Evolutionary conservation across 2,113 vertebrate species (phyloP).

Genomic region (Clarias batrachus): DNA sequence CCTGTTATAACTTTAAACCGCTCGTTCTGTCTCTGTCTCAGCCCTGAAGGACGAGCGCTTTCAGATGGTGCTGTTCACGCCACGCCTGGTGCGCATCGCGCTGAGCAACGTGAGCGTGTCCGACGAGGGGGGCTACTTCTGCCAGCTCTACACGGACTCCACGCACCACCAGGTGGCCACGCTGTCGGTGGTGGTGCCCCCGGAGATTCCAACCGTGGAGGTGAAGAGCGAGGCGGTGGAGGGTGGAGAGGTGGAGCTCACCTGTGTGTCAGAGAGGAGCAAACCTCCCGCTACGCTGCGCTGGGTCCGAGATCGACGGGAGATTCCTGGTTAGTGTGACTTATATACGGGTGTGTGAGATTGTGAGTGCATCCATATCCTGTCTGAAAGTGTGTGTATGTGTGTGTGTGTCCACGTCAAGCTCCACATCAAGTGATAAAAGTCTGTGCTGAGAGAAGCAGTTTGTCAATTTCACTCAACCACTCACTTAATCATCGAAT

Average conservation of each 20-base stretch:
- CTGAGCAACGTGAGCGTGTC: slow-evolving; percentile 83
- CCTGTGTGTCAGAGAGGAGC: slow-evolving; percentile 80
- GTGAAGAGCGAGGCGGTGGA: slow-evolving; percentile 84
- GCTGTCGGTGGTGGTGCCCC: slow-evolving; percentile 82
- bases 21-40: slow-evolving; percentile 53
- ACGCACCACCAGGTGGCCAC: slow-evolving; percentile 91
- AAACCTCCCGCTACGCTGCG: slow-evolving; percentile 81
- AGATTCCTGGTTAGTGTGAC: slow-evolving; percentile 77
- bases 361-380: background rate
- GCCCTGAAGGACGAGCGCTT: slow-evolving; percentile 90
- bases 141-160: slow-evolving; percentile 88
- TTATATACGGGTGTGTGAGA: slow-evolving; percentile 5
- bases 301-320: slow-evolving; percentile 80
- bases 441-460: background rate
- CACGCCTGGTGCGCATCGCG: slow-evolving; percentile 78
- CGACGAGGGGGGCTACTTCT: slow-evolving; percentile 91
- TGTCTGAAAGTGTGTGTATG: background rate
- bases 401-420: background rate
- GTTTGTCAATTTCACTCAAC: background rate
- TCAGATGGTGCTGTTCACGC: slow-evolving; percentile 86
- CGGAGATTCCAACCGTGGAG: slow-evolving; percentile 81
- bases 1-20: background rate
- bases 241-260: slow-evolving; percentile 83
- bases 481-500: background rate
- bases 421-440: background rate